Conservation (phyloP, 2,113 vertebrate genomes). For the Sturnus vulgaris region DNA sequence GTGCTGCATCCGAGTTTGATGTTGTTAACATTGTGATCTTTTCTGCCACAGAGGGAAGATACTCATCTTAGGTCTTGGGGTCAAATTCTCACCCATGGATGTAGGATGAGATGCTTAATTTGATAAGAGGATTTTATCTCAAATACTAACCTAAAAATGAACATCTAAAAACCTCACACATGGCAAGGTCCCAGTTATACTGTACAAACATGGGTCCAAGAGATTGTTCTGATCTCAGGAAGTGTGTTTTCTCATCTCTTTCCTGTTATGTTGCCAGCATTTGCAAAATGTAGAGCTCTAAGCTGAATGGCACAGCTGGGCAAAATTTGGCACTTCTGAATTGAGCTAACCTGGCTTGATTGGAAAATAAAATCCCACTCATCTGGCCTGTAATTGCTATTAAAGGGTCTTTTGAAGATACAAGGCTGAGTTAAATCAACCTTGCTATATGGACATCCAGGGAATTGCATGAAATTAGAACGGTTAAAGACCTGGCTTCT, state of each 20-base stretch:
- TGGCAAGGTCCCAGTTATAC: neutral
- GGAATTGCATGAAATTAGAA: neutral
- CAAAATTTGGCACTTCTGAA: neutral
- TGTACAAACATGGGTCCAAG: neutral
- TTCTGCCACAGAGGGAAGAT: neutral
- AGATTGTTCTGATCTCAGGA: neutral
- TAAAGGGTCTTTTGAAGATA: neutral
- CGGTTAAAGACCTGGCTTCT: neutral
- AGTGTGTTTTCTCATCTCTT: neutral
- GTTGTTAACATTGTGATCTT: neutral
- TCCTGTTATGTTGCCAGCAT: neutral
- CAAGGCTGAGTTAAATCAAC: neutral
- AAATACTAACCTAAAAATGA: neutral
- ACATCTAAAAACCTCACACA: neutral
- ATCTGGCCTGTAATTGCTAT: neutral
- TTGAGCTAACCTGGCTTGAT: neutral
- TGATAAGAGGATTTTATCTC: neutral
- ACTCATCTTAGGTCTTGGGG: neutral
- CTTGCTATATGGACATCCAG: neutral
- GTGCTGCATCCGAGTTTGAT: neutral
- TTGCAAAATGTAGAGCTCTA: neutral
- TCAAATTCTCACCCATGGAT: neutral
- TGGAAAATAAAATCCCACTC: slow-evolving; percentile 1
- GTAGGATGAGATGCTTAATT: neutral
- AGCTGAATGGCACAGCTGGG: neutral